A percentile compares a stretch with the other conserved stretches of the same genome.
phyloP scores from a whole-genome alignment of 2,113 vertebrate genomes.

The Gadus macrocephalus region DNA sequence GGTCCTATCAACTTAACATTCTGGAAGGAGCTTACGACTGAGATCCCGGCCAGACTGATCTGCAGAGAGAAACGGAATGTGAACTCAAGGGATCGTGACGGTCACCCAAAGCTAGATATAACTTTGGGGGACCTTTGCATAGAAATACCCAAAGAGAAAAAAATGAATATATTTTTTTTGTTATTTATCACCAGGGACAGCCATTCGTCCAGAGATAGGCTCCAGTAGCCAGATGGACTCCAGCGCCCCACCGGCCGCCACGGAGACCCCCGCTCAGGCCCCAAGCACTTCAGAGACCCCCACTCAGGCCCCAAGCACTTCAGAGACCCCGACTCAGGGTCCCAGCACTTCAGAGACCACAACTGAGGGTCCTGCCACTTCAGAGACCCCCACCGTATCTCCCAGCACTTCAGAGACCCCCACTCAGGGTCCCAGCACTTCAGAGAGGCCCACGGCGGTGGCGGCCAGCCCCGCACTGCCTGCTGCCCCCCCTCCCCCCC shows the following conservation, averaged over 20 bases:
- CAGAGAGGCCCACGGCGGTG: slow-evolving; percentile 72
- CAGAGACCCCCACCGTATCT: slow-evolving; percentile 11
- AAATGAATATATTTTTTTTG: not conserved
- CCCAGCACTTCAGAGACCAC: slow-evolving; percentile 21
- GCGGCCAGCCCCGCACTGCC: slow-evolving; percentile 40
- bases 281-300: slow-evolving; percentile 56
- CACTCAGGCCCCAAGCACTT: slow-evolving; percentile 48
- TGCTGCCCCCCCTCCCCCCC: slow-evolving; percentile 22
- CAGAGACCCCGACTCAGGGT: slow-evolving; percentile 51
- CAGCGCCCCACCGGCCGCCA: slow-evolving; percentile 42
- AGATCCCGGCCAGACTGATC: no score
- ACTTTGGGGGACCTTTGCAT: no score
- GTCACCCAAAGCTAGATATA: no score
- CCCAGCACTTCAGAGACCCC: slow-evolving; percentile 8
- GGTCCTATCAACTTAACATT: no score
- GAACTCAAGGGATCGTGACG: no score
- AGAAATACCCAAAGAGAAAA: not conserved
- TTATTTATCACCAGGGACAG: slow-evolving; percentile 43
- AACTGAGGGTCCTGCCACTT: slow-evolving; percentile 41
- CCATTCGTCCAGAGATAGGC: slow-evolving; percentile 69
- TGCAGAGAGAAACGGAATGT: no score
- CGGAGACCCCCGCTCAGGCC: slow-evolving; percentile 53
- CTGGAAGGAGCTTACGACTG: no score
- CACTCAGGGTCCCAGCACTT: slow-evolving; percentile 49
- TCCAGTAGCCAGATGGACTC: slow-evolving; percentile 51